Percentiles rank a stretch among this genome's conserved stretches.
Conservation (phyloP, 2,113 vertebrate species). For the Burhinus oedicnemus region DNA sequence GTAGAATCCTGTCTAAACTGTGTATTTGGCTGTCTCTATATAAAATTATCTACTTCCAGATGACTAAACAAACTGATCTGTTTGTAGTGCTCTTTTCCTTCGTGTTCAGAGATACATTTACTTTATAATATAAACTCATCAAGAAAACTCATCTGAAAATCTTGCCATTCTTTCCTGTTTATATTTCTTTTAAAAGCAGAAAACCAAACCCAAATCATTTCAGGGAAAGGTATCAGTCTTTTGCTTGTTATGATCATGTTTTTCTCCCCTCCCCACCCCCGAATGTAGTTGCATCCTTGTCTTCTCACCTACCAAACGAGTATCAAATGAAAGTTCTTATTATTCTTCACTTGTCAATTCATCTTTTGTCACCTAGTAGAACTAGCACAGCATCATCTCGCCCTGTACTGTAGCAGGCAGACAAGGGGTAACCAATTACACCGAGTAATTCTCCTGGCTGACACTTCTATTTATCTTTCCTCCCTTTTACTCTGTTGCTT, state of each 20-base stretch:
- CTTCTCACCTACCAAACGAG: neutral
- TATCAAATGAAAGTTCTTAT: neutral
- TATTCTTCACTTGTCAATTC: neutral
- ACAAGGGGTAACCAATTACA: neutral
- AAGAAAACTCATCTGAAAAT: neutral
- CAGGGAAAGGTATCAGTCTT: neutral
- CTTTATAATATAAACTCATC: neutral
- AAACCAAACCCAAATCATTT: neutral
- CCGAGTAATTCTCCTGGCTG: neutral
- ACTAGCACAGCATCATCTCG: neutral
- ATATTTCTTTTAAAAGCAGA: neutral
- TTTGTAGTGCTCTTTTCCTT: neutral
- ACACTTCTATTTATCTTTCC: neutral
- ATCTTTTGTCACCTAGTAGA: neutral
- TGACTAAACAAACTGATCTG: neutral
- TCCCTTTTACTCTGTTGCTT: neutral
- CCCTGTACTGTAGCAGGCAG: neutral
- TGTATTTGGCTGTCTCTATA: neutral
- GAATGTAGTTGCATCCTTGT: neutral
- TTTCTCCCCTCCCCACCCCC: rapidly evolving
- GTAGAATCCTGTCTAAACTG: neutral
- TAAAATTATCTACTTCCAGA: neutral
- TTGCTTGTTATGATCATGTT: neutral
- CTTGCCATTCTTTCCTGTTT: neutral
- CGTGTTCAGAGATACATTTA: neutral